Percentiles rank a stretch among this genome's conserved stretches.
Conservation (phyloP, 2,888 invertebrate species). For the Liposcelis brunnea region DNA sequence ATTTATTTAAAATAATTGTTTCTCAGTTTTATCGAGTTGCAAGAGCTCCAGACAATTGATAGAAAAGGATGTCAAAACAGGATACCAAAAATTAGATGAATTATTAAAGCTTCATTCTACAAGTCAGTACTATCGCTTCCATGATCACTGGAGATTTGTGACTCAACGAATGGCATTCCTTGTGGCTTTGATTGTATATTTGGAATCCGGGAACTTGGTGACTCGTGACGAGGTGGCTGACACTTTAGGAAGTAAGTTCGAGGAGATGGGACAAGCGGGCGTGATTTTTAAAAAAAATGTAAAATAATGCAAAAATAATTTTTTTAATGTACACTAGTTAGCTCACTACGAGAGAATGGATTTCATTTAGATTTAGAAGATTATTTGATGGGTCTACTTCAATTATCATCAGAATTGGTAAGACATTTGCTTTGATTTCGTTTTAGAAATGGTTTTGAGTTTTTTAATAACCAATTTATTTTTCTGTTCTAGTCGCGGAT, state of each 20-base stretch:
- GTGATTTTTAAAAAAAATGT: no score
- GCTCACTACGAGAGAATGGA: constrained; percentile 50
- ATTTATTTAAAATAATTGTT: constrained; percentile 10
- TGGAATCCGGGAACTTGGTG: constrained; percentile 60
- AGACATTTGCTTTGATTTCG: constrained; percentile 17
- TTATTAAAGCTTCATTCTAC: constrained; percentile 38
- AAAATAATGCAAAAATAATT: constrained; percentile 6
- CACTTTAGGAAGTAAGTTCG: constrained; percentile 52
- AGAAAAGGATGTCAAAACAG: constrained; percentile 37
- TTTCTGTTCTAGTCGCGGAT: constrained; percentile 42
- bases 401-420: constrained; percentile 71
- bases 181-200: constrained; percentile 57
- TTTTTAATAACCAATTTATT: not conserved
- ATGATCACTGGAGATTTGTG: constrained; percentile 74
- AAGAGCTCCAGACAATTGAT: constrained; percentile 44
- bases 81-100: constrained; percentile 43
- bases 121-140: constrained; percentile 70
- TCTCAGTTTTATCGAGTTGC: constrained; percentile 44
- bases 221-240: constrained; percentile 57
- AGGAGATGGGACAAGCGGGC: no score
- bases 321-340: constrained; percentile 48
- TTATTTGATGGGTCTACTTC: constrained; percentile 66
- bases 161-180: constrained; percentile 66
- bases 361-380: constrained; percentile 86
- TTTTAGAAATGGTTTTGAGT: not conserved